Evolutionary conservation across 2,113 vertebrate species (phyloP).

Genomic region (Carollia perspicillata): DNA sequence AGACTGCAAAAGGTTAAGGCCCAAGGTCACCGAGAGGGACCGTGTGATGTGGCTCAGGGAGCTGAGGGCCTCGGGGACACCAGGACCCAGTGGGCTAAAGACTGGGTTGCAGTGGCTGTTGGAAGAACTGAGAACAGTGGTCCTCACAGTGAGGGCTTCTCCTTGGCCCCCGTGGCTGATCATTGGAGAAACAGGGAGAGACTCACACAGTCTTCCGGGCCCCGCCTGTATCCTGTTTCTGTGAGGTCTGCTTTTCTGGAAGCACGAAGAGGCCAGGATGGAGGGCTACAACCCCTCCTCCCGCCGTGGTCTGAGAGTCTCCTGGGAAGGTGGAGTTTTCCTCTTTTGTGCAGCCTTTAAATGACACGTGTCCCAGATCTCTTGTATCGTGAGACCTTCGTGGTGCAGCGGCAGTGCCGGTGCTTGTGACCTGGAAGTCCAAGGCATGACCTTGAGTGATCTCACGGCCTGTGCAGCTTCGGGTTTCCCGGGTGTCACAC

Average conservation of each 20-base stretch:
- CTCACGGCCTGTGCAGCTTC: background rate
- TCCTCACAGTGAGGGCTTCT: background rate
- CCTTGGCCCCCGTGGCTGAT: background rate
- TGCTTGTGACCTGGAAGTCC: accelerated
- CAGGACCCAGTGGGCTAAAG: too few relatives aligned
- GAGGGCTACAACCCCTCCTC: background rate
- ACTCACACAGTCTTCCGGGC: background rate
- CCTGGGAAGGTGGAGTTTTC: background rate
- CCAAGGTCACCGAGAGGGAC: background rate
- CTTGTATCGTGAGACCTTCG: background rate
- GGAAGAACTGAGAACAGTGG: background rate
- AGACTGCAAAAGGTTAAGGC: background rate
- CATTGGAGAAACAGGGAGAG: background rate
- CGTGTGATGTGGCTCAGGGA: background rate
- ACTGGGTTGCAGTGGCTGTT: background rate
- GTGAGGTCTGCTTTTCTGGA: background rate
- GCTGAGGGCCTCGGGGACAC: background rate
- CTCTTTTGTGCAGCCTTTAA: background rate
- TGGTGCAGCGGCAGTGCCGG: background rate
- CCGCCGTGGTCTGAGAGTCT: background rate
- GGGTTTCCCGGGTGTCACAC: background rate
- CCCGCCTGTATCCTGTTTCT: background rate
- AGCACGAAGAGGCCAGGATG: background rate
- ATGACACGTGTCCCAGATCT: background rate
- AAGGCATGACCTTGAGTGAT: background rate